These are phyloP conservation scores for Leptinotarsa haldemani DNA, from an alignment of 2,888 invertebrate genomes.

Conservation along the genomic window DNA sequence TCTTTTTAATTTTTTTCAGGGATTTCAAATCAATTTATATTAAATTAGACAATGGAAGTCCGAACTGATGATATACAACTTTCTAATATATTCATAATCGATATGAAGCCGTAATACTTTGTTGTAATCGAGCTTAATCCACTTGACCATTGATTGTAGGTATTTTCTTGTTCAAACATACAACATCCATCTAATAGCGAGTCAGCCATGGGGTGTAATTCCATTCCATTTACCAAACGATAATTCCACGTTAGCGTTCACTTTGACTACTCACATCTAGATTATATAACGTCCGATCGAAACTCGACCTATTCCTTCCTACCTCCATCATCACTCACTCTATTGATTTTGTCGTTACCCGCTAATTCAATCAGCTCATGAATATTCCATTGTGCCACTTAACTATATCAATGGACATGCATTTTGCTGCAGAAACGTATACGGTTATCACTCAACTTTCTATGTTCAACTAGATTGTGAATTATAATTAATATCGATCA, in stretches of 20 bases:
- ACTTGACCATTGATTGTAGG: neutral
- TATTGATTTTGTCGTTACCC: constrained; percentile 16
- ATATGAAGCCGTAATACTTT: neutral
- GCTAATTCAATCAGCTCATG: constrained; percentile 10
- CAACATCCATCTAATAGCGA: neutral
- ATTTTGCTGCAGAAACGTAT: neutral
- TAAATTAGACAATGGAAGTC: too few relatives aligned
- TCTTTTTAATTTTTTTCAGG: too few relatives aligned
- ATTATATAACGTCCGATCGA: constrained; percentile 2
- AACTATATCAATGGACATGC: neutral
- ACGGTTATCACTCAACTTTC: constrained; percentile 16
- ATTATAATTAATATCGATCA: constrained; percentile 18
- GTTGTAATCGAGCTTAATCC: too few relatives aligned
- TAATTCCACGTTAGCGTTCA: neutral
- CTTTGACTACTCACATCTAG: neutral
- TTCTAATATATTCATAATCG: neutral
- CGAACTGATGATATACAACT: too few relatives aligned
- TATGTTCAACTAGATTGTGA: constrained; percentile 3
- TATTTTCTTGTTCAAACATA: neutral
- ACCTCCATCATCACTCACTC: neutral
- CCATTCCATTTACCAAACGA: neutral
- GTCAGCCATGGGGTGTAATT: neutral
- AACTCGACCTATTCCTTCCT: constrained; percentile 15
- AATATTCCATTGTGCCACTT: constrained; percentile 3
- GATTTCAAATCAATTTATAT: too few relatives aligned